Evolutionary conservation across 2,797 vertebrate genomes (phyloP).

Genomic region (Typhlichthys eigenmanni): DNA sequence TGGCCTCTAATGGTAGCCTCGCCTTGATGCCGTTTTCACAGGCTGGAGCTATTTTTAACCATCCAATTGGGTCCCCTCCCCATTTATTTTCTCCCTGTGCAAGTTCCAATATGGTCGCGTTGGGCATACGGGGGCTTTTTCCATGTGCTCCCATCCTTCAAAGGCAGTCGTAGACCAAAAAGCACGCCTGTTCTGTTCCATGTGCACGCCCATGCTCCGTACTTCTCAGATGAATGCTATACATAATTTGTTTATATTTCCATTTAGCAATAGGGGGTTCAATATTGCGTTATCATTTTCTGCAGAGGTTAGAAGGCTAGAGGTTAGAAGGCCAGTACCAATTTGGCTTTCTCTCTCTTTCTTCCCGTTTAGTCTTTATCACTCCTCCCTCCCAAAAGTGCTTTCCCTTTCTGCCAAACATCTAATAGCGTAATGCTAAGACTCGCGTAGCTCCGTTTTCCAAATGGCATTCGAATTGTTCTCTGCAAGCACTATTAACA

Average conservation of each 20-base stretch:
- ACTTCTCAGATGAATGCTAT: constrained; percentile 70
- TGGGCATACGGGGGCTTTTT: constrained; percentile 39
- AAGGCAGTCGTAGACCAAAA: no score
- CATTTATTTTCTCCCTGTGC: constrained; percentile 42
- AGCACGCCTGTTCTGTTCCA: no score
- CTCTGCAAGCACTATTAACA: constrained; percentile 17
- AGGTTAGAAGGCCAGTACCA: constrained; percentile 47
- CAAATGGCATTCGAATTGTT: constrained; percentile 13
- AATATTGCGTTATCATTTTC: constrained; percentile 63
- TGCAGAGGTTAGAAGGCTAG: constrained; percentile 49
- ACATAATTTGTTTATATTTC: constrained; percentile 76
- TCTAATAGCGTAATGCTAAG: constrained; percentile 2
- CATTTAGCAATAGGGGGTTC: constrained; percentile 38
- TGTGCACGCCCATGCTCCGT: constrained; percentile 25
- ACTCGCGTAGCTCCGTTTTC: not conserved
- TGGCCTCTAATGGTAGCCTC: constrained; percentile 2
- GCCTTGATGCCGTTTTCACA: constrained; percentile 28
- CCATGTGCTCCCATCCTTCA: constrained; percentile 38
- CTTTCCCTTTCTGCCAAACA: not conserved
- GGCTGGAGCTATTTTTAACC: constrained; percentile 32
- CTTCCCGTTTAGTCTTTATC: no score
- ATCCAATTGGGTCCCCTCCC: constrained; percentile 16
- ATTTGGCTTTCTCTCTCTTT: constrained; percentile 1
- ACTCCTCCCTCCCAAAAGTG: not conserved
- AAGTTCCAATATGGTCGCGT: constrained; percentile 46